Evolutionary conservation across 2,113 vertebrate genomes (phyloP).

Genomic region (Mungos mungo): DNA sequence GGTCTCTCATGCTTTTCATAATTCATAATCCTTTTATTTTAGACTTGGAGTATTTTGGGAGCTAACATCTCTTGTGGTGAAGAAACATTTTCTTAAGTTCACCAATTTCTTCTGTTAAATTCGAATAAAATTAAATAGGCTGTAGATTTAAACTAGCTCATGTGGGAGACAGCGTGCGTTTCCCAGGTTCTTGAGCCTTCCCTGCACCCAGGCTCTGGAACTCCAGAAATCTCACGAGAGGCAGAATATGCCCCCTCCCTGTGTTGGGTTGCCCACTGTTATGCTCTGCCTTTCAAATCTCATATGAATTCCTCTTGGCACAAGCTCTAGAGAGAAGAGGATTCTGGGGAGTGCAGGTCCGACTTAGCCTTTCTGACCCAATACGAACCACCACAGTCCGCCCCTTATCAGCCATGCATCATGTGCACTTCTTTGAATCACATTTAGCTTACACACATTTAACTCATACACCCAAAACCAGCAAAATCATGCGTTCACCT

Average conservation of each 20-base stretch:
- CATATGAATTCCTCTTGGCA: background rate
- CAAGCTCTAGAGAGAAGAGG: background rate
- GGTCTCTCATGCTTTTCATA: background rate
- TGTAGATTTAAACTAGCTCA: background rate
- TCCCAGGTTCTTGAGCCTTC: background rate
- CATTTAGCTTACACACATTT: background rate
- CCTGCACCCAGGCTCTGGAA: background rate
- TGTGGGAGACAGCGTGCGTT: background rate
- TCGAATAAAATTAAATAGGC: background rate
- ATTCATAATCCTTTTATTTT: background rate
- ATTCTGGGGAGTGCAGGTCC: background rate
- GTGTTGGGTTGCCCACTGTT: background rate
- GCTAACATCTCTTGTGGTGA: background rate
- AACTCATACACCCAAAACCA: background rate
- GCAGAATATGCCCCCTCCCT: background rate
- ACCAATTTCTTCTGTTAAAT: slow-evolving; percentile 1
- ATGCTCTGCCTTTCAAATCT: background rate
- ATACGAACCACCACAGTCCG: background rate
- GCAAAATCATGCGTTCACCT: background rate
- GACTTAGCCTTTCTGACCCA: background rate
- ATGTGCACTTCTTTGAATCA: background rate
- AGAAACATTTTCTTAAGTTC: slow-evolving; percentile 6
- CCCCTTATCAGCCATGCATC: background rate
- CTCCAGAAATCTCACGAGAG: background rate
- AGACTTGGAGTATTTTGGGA: slow-evolving; percentile 4